Conservation (phyloP, 1,140 invertebrate species). For the Drepana arcuata region DNA sequence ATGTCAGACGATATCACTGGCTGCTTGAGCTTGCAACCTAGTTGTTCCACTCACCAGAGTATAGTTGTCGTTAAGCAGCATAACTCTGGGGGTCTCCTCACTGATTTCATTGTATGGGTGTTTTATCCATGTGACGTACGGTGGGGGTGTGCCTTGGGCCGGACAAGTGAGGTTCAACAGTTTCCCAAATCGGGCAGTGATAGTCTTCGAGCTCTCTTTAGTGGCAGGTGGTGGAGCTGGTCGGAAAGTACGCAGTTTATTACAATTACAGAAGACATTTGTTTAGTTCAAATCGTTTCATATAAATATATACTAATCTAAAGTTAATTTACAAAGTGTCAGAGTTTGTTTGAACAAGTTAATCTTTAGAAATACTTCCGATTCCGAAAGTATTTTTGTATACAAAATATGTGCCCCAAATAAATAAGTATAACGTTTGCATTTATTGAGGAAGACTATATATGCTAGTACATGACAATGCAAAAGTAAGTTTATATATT, state of each 20-base stretch:
- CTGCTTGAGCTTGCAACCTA: too few species aligned
- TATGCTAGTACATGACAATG: too few species aligned
- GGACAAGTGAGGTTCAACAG: conserved; percentile 48
- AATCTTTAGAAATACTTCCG: too few species aligned
- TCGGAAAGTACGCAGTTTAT: too few species aligned
- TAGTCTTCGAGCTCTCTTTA: conserved; percentile 32
- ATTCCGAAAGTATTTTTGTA: too few species aligned
- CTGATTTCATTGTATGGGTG: conserved; percentile 51
- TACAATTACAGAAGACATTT: too few species aligned
- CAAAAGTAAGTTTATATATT: too few species aligned
- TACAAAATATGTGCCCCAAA: too few species aligned
- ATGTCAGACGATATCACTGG: too few species aligned
- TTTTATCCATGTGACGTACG: conserved; percentile 50
- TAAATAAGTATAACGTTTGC: too few species aligned
- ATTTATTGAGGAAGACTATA: too few species aligned
- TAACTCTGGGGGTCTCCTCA: conserved; percentile 18
- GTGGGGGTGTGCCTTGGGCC: conserved; percentile 35
- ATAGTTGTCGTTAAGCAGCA: conserved; percentile 34
- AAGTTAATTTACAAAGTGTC: neutral
- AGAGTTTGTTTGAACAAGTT: too few species aligned
- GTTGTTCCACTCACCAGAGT: conserved; percentile 56
- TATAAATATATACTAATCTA: neutral
- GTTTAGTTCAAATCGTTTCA: neutral
- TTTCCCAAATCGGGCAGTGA: conserved; percentile 16
- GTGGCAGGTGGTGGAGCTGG: conserved; percentile 46